These are phyloP conservation scores for Allochrocebus solatus DNA, from an alignment of 2,797 vertebrate species.

Conservation along the genomic window DNA sequence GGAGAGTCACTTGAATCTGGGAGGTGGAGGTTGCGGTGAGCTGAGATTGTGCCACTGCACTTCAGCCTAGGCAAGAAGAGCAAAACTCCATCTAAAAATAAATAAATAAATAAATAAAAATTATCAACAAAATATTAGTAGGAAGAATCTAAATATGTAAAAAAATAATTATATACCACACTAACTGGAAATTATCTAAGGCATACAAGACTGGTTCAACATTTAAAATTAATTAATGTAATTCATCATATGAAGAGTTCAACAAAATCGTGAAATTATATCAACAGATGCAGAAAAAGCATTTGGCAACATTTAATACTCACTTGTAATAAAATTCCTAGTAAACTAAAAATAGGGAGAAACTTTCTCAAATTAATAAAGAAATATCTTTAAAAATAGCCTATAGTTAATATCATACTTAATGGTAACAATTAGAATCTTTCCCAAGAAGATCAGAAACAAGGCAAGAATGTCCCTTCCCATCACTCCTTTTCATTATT, in stretches of 20 bases:
- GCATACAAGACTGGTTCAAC: not conserved
- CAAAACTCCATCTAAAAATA: too few species aligned
- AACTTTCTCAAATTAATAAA: not conserved
- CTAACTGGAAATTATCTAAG: not conserved
- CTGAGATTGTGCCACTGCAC: too few species aligned
- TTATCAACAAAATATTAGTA: not conserved
- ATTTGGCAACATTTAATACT: not conserved
- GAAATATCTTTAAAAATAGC: not conserved
- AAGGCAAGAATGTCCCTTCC: not conserved
- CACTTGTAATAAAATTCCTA: not conserved
- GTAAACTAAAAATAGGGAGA: not conserved
- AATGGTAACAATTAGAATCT: not conserved
- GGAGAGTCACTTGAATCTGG: too few species aligned
- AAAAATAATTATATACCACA: not conserved
- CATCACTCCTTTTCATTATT: not conserved
- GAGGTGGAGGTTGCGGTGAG: too few species aligned
- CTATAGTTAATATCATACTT: not conserved
- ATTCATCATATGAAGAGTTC: not conserved
- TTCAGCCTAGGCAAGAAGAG: too few species aligned
- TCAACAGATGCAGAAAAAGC: not conserved
- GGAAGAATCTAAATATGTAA: not conserved
- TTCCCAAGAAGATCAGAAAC: not conserved
- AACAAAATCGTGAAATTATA: not conserved
- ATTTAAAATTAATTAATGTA: not conserved
- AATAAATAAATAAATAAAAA: too few species aligned